Evolutionary conservation across 2,113 vertebrate genomes (phyloP).

Genomic region (Hirundichthys speculiger): DNA sequence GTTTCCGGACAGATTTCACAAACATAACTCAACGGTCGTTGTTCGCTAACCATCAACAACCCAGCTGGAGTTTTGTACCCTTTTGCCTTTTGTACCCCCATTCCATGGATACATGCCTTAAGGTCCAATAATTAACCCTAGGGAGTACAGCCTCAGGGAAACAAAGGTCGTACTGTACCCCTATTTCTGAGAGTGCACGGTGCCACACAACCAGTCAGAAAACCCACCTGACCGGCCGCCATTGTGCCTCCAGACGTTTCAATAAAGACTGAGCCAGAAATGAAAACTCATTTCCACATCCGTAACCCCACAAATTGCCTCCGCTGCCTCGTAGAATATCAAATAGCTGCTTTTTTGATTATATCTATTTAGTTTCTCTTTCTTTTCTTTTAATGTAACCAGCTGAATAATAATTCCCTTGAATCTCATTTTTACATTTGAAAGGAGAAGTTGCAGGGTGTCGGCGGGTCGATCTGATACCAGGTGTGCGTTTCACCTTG

Average conservation of each 20-base stretch:
- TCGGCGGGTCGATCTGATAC: slow-evolving; percentile 23
- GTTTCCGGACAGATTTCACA: too few species aligned
- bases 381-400: background rate
- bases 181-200: too few species aligned
- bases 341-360: slow-evolving; percentile 32
- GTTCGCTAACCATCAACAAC: too few species aligned
- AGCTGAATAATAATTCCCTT: slow-evolving; percentile 7
- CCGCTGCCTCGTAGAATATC: slow-evolving; percentile 19
- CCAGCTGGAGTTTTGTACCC: too few species aligned
- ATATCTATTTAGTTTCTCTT: slow-evolving; percentile 7
- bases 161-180: too few species aligned
- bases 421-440: slow-evolving; percentile 30
- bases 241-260: background rate
- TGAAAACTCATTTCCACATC: slow-evolving; percentile 22
- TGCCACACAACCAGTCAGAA: too few species aligned
- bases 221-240: background rate
- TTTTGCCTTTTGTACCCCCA: too few species aligned
- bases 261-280: slow-evolving; percentile 21
- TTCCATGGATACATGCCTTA: too few species aligned
- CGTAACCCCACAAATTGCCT: slow-evolving; percentile 11
- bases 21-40: too few species aligned
- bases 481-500: background rate
- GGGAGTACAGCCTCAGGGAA: too few species aligned
- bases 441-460: slow-evolving; percentile 19
- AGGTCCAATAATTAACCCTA: too few species aligned